Evolutionary conservation across 2,888 invertebrate genomes (phyloP).

Genomic region (Megalurothrips usitatus): DNA sequence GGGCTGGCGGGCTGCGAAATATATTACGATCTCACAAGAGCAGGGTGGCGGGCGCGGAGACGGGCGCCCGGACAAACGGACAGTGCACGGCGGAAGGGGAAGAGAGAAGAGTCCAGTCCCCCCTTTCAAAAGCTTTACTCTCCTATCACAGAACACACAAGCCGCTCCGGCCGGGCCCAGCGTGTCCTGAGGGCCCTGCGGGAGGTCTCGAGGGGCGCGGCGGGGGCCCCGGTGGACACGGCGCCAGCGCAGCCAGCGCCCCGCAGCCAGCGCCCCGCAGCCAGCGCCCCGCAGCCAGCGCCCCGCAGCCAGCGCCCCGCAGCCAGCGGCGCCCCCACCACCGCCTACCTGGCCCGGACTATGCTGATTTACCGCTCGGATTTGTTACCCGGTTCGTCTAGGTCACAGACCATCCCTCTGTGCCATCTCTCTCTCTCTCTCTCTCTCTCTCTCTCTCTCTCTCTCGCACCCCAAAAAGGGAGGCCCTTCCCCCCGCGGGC

Average conservation of each 20-base stretch:
- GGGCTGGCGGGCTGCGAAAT: background rate
- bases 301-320: background rate
- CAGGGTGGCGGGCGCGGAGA: background rate
- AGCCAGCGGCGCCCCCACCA: background rate
- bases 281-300: too few relatives aligned
- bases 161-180: too few relatives aligned
- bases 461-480: background rate
- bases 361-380: conserved; percentile 17
- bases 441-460: background rate
- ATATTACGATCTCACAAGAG: too few relatives aligned
- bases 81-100: background rate
- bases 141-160: too few relatives aligned
- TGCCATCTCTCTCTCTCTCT: background rate
- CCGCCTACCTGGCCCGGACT: background rate
- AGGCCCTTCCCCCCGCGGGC: too few relatives aligned
- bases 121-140: too few relatives aligned
- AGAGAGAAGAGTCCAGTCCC: background rate
- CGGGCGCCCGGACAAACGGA: background rate
- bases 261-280: too few relatives aligned
- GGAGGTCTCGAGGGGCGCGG: too few relatives aligned
- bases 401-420: background rate
- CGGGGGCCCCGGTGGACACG: too few relatives aligned
- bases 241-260: too few relatives aligned
- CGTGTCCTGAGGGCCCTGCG: too few relatives aligned
- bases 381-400: conserved; percentile 11